Base-by-base conservation (phyloP, 2,888 invertebrate species). In the Sialis lutaria region DNA sequence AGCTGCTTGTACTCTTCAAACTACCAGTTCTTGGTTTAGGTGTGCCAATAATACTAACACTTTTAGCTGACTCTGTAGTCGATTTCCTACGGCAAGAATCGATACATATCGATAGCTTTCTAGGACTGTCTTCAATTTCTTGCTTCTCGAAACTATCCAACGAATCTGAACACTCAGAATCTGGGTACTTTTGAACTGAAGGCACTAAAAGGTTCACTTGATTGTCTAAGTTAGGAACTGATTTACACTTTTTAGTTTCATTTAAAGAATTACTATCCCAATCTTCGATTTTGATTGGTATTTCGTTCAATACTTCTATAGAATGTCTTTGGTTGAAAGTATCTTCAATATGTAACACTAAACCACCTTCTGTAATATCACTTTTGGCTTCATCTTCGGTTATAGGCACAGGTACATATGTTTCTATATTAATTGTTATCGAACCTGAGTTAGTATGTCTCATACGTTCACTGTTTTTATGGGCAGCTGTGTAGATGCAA, bases 401-500 rank as follows among this genome's bases (percentile, higher is more conserved):
- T 65, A 39, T 62, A 56, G 50, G 67, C 58, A 55, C 69, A 66
- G 53, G 69, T 64, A 53, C 69, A 53, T 57, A 67, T 62, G 47
- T 65, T 57, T 49, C 63, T 60, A 49, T 68, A 63, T 58, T 73
- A 64, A 55, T 70, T 62, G 56, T 73, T 60, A 67, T 75, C 65
- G 58, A 74, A 46, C 55, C 74, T 53, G 46, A 52, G 39, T 61
- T 60, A 40, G 60, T 60, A 53, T 60, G 63, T 37, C 69, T 62
- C 46, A 78, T 74, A 13, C 79, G 64, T 52, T 75, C 74, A 49
- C 75, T 82, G 50, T 83, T 86, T 49, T 77, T 75, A 53, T 78
- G 77, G 6, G 86, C 86, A 6, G 85, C 86, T 9, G 75, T 72
- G 61, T 83, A 86, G 51, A 84, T 84, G 51, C 78, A 73, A 30